These are phyloP conservation scores for Sphaerophoria taeniata DNA, from an alignment of 2,888 invertebrate species.

Conservation along the genomic window DNA sequence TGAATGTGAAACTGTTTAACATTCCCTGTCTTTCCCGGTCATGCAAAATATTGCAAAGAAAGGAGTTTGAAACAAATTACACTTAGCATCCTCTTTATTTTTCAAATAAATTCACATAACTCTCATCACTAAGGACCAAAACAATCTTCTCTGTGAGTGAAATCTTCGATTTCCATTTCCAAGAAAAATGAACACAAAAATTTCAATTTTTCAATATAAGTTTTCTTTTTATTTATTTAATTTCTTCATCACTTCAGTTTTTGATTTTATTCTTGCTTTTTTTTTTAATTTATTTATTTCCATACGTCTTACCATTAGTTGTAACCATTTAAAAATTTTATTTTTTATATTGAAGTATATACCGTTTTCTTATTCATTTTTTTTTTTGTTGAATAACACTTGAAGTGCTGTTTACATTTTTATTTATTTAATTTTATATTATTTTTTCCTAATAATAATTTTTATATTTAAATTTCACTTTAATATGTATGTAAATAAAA, in stretches of 20 bases:
- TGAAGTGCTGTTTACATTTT: conserved; percentile 37
- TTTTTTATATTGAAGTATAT: conserved; percentile 67
- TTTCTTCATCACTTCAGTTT: conserved; percentile 60
- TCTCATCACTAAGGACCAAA: too few relatives aligned
- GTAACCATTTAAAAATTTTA: conserved; percentile 69
- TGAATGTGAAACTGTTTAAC: too few relatives aligned
- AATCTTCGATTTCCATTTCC: background rate
- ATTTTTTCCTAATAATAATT: conserved; percentile 61
- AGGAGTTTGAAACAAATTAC: too few relatives aligned
- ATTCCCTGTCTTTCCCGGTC: too few relatives aligned
- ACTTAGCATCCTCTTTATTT: too few relatives aligned
- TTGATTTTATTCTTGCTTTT: conserved; percentile 43
- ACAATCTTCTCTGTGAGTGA: background rate
- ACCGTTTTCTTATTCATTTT: conserved; percentile 2
- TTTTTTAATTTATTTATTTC: conserved; percentile 2
- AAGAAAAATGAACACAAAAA: background rate
- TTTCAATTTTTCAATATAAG: conserved; percentile 38
- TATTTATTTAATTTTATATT: conserved; percentile 49
- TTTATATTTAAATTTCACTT: conserved; percentile 50
- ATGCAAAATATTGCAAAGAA: too few relatives aligned
- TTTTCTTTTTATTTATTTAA: conserved; percentile 61
- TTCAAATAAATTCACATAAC: too few relatives aligned
- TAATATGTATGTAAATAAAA: conserved; percentile 66
- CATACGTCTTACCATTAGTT: conserved; percentile 43
- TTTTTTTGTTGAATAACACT: conserved; percentile 41